Base-by-base conservation (phyloP, 2,797 vertebrate genomes). In the Cyprinodon diabolis region DNA sequence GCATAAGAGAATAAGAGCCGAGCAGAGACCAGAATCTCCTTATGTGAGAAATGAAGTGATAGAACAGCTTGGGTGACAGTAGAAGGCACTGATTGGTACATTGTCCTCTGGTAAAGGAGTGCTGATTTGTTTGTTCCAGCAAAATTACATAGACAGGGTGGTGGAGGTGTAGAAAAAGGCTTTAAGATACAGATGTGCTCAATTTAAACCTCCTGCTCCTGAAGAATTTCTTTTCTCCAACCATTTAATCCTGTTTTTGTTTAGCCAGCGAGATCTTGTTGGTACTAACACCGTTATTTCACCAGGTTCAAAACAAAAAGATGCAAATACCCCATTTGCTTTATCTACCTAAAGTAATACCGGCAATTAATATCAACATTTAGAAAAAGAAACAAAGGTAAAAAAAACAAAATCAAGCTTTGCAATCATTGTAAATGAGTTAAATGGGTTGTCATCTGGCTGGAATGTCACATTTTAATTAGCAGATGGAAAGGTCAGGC, bases 41-140 rank as follows among this genome's bases (percentile, higher is more conserved):
- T 89, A 67, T 35, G 82, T 80, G 80, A n/a, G 80, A 86, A 88
- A 89, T 87, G 72, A 84, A 87, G 85, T 89, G 83, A 87, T 78
- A 81, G 75, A 84, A 66, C 69, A 1, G 74, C 72, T 55, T 23
- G 7, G 4, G 54, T 55, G 54, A 11, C 54, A 75, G 86, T 83
- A 77, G 78, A 83, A 51, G 6, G 58, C 71, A 5, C 82, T 75
- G 84, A 86, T 87, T 85, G 83, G 80, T 71, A 74, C 74, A 49
- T 84, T 89, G 83, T 91, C 84, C 79, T 85, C 81, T 72, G 76
- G 76, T 76, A 79, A 85, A 82, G 77, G 87, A 77, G 67, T 35
- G 37, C 79, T 66, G 83, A 82, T 86, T 85, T 91, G 78, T 87
- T 90, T 87, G 55, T 77, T 80, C 65, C 49, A 69, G 57, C 78